Evolutionary conservation across 2,888 invertebrate species (phyloP), one percentile per base, ranked within the genome.

Genomic region (Teleiodes luculella): DNA sequence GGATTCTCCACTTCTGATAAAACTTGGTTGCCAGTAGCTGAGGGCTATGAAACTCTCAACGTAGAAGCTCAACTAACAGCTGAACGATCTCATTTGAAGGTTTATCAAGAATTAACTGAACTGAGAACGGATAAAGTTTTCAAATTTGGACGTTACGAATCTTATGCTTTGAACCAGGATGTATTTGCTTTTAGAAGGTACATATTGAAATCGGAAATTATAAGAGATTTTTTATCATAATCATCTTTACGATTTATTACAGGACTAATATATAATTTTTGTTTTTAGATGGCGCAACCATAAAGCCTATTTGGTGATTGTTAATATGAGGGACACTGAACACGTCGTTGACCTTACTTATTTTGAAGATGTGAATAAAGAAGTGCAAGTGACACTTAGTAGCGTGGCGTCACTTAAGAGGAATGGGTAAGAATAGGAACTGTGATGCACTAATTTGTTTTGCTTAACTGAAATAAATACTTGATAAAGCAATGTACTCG

Each of bases 11-110:
- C 76, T 0, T 86, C 77, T 7, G 82, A 80, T 0, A 79, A 75
- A 2, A 91, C 94, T 0, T 95, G 95, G 95, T 71, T 95, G 8
- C 94, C 94, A 1, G 91, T 95, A 0, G 90, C 93, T 49, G 79
- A 89, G 0, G 92, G 93, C 59, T 94, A 92, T 66, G 79, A 82
- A 60, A 81, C 69, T 0, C 68, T 92, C 28, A 95, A 95, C 66
- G 90, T 94, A 0, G 86, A 87, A 57, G 83, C 70, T 0, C 91
- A 94, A 70, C 84, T 72, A 54, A 65, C 69, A 5, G 76, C 77
- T 0, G 69, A 74, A 0, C 79, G 81, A 31, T 94, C 93, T 24
- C 92, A 93, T 60, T 91, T 92, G 57, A 91, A 91, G 59, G 80
- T 93, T 10, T 95, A 94, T 70, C 87, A 91, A 64, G 74, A 86